phyloP scores from a whole-genome alignment of 2,113 vertebrate species.

The Bos indicus region DNA sequence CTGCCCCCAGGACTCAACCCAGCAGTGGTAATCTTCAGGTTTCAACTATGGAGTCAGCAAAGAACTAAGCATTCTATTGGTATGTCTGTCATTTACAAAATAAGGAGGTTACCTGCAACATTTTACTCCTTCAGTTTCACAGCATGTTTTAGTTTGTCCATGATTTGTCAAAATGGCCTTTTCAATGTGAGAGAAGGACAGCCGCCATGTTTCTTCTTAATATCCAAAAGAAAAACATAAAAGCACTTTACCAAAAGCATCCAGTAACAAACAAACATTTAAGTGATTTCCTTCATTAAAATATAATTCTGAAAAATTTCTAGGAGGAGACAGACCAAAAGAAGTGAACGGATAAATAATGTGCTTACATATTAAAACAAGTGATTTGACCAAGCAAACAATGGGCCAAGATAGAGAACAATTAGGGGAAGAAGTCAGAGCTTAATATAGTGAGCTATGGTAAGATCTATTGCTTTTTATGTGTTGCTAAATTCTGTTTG shows the following conservation, averaged over 20 bases:
- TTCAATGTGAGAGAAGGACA: constrained; percentile 85
- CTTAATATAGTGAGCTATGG: background rate
- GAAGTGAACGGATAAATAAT: background rate
- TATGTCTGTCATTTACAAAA: background rate
- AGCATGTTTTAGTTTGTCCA: constrained; percentile 83
- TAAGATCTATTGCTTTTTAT: background rate
- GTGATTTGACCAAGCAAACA: background rate
- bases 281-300: background rate
- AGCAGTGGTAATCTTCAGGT: background rate
- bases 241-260: background rate
- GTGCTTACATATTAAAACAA: constrained; percentile 3
- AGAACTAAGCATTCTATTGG: background rate
- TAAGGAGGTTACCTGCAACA: constrained; percentile 82
- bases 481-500: background rate
- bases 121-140: constrained; percentile 62
- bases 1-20: background rate
- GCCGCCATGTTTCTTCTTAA: constrained; percentile 79
- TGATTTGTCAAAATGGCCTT: constrained; percentile 83
- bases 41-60: background rate
- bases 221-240: constrained; percentile 45
- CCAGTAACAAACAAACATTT: background rate
- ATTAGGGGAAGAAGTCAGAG: background rate
- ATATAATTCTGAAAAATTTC: background rate
- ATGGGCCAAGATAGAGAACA: background rate
- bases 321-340: background rate